Conservation (phyloP, 1,140 invertebrate genomes). For the Papilio dardanus region DNA sequence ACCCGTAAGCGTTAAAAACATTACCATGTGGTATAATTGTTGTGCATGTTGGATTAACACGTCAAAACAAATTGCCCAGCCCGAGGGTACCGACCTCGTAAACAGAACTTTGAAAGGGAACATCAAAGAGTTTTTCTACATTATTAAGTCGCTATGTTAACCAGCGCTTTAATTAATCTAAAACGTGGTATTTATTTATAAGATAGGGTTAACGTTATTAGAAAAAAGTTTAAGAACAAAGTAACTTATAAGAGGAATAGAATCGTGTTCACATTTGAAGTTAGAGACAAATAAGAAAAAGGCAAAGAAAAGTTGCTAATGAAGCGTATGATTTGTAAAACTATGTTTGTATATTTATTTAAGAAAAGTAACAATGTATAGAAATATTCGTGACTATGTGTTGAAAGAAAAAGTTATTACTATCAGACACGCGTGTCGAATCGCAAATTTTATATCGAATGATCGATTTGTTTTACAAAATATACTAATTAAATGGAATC, state of each 20-base stretch:
- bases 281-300: not conserved
- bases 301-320: not conserved
- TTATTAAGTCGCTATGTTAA: not conserved
- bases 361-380: not conserved
- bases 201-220: not conserved
- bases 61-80: slow-evolving; percentile 5
- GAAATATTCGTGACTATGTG: slow-evolving; percentile 2
- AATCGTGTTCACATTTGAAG: not conserved
- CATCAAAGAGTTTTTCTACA: slow-evolving; percentile 7
- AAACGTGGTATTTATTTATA: not conserved
- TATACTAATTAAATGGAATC: not conserved
- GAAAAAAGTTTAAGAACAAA: not conserved
- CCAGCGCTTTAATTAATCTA: not conserved
- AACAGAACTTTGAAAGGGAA: slow-evolving; percentile 1
- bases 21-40: slow-evolving; percentile 17
- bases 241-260: no score
- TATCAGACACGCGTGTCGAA: slow-evolving; percentile 21
- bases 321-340: not conserved
- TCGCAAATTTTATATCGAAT: slow-evolving; percentile 1
- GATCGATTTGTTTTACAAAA: not conserved
- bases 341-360: not conserved
- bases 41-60: slow-evolving; percentile 11
- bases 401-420: slow-evolving; percentile 26
- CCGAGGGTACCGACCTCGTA: slow-evolving; percentile 15
- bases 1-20: not conserved